Percentiles rank a stretch among this genome's conserved stretches.
Conservation (phyloP, 2,888 invertebrate genomes). For the Actias luna region DNA sequence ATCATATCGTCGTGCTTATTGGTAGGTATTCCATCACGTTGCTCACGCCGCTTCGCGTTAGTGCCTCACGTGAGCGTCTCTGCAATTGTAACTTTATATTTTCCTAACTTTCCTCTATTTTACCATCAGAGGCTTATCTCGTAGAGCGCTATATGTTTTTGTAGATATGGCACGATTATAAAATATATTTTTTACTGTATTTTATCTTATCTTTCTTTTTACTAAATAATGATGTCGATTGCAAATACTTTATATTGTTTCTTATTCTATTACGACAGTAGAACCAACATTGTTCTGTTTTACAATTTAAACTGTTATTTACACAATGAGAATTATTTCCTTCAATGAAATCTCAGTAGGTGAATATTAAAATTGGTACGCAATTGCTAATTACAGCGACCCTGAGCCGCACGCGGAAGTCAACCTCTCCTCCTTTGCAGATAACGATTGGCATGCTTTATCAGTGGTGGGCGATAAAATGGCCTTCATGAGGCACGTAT, state of each 20-base stretch:
- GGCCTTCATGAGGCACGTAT: conserved; percentile 53
- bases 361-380: conserved; percentile 15
- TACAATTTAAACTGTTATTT: conserved; percentile 5
- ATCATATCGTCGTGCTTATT: conserved; percentile 29
- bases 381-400: conserved; percentile 48
- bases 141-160: conserved; percentile 32
- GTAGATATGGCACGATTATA: conserved; percentile 42
- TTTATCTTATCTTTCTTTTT: conserved; percentile 20
- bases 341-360: conserved; percentile 3
- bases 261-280: background rate
- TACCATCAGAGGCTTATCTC: conserved; percentile 32
- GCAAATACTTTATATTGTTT: background rate
- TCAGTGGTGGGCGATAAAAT: conserved; percentile 60
- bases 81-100: conserved; percentile 8
- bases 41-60: conserved; percentile 39
- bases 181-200: conserved; percentile 18
- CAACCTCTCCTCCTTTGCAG: conserved; percentile 57
- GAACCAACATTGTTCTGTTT: background rate
- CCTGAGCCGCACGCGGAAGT: conserved; percentile 72
- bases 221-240: background rate
- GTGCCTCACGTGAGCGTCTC: conserved; percentile 51
- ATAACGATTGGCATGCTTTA: conserved; percentile 73
- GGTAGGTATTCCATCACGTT: conserved; percentile 47
- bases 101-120: conserved; percentile 29
- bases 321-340: conserved; percentile 22